Percentiles rank a stretch among this genome's conserved stretches.
Evolutionary conservation across 1,140 invertebrate genomes (phyloP).

Genomic region (Xylocopa sonorina): DNA sequence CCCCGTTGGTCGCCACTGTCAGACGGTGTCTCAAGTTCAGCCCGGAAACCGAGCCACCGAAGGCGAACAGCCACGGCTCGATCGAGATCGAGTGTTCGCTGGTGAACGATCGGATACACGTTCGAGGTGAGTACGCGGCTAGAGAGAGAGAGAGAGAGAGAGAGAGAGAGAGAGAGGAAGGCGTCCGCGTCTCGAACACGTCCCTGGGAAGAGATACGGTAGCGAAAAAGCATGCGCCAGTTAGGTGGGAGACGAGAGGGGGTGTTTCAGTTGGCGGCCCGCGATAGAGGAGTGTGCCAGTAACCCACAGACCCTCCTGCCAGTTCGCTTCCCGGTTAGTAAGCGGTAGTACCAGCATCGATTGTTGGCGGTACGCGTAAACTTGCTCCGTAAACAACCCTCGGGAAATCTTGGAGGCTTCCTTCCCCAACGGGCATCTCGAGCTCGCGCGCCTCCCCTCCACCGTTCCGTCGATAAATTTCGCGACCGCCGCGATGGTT

Average conservation of each 20-base stretch:
- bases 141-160: too few species aligned
- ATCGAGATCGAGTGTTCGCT: slow-evolving; percentile 80
- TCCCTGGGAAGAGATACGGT: slow-evolving; percentile 42
- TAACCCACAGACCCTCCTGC: slow-evolving; percentile 79
- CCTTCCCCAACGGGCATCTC: neutral
- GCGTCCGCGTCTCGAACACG: slow-evolving; percentile 23
- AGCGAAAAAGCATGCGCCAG: slow-evolving; percentile 74
- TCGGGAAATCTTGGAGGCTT: neutral
- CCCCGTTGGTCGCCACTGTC: slow-evolving; percentile 78
- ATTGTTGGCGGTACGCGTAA: slow-evolving; percentile 44
- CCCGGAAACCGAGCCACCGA: slow-evolving; percentile 74
- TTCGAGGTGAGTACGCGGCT: slow-evolving; percentile 73
- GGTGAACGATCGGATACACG: slow-evolving; percentile 74
- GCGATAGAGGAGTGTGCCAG: slow-evolving; percentile 77
- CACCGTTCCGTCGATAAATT: neutral
- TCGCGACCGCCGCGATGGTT: neutral
- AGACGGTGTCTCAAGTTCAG: slow-evolving; percentile 80
- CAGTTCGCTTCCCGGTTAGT: slow-evolving; percentile 78
- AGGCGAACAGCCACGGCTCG: slow-evolving; percentile 69
- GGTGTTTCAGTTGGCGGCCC: slow-evolving; percentile 72
- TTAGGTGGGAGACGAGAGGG: slow-evolving; percentile 66
- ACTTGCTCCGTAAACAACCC: slow-evolving; percentile 60
- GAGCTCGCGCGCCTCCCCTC: neutral
- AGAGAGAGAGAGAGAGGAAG: neutral
- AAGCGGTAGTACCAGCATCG: slow-evolving; percentile 68